Evolutionary conservation across 2,888 invertebrate species (phyloP), one percentile per base, ranked within the genome.

Genomic region (Dorcus parallelipipedus): DNA sequence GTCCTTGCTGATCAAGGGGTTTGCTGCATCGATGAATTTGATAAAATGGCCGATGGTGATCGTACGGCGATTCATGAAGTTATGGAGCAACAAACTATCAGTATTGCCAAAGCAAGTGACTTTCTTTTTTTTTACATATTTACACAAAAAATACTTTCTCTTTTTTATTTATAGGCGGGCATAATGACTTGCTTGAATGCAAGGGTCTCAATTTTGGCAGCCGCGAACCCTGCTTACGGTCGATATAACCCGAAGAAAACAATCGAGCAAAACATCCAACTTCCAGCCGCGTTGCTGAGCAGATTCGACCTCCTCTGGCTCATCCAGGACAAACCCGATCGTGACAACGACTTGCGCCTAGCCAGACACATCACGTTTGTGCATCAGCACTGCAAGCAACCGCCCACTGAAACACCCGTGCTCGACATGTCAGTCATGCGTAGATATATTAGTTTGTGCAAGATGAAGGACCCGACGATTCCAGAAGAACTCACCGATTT

Each of bases 21-120:
- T 57, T 99, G 99, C 78, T 99, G 98, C 79, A 99, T 99, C 76
- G 99, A 99, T 77, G 99, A 99, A 82, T 99, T 99, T 78, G 99
- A 99, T 81, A 99, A 99, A 82, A 97, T 99, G 98, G 93, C 95
- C 50, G 98, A 99, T 65, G 79, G 81, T 43, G 98, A 99, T 79
- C 86, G 97, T 72, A 95, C 95, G 0, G 94, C 97, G 55, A 96
- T 97, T 68, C 97, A 97, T 77, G 97, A 97, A 82, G 97, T 97
- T 42, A 96, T 96, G 96, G 99, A 99, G 80, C 99, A 99, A 73
- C 99, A 99, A 81, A 99, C 99, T 9, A 97, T 99, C 66, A 97
- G 97, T 56, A 98, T 99, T 71, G 98, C 99, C 10, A 99, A 99
- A 85, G 90, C 90, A 71, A 54, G 14, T 10, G 1, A 14, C 2